A percentile compares a stretch with the other conserved stretches of the same genome.
Evolutionary conservation across 2,797 vertebrate genomes (phyloP).

Genomic region (Fundulus diaphanus): DNA sequence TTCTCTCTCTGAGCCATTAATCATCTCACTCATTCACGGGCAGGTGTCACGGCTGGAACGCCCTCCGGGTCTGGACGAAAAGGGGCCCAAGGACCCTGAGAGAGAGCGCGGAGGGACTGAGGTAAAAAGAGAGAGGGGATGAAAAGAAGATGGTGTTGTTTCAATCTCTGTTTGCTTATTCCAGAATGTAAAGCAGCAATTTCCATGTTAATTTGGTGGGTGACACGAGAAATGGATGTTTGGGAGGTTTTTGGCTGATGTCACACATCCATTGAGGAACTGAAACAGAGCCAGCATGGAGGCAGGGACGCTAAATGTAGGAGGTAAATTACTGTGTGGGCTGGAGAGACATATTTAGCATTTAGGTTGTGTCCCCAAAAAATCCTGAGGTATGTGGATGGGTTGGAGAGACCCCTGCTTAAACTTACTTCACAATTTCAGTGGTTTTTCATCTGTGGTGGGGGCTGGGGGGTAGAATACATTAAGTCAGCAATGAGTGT

Average conservation of each 20-base stretch:
- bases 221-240: slow-evolving; percentile 78
- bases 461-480: background rate
- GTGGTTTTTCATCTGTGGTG: background rate
- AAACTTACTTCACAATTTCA: background rate
- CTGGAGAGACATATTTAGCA: slow-evolving; percentile 15
- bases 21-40: slow-evolving; percentile 82
- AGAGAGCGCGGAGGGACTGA: slow-evolving; percentile 30
- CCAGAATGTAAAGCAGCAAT: slow-evolving; percentile 76
- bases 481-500: background rate
- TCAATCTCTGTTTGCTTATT: slow-evolving; percentile 45
- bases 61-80: slow-evolving; percentile 62
- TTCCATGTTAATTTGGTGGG: slow-evolving; percentile 81
- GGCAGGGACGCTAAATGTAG: slow-evolving; percentile 23
- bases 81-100: slow-evolving; percentile 33
- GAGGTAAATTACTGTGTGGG: slow-evolving; percentile 35
- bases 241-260: slow-evolving; percentile 66
- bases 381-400: background rate
- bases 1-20: slow-evolving; percentile 70
- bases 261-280: slow-evolving; percentile 60
- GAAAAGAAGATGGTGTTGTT: slow-evolving; percentile 42
- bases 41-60: slow-evolving; percentile 66
- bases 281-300: slow-evolving; percentile 56
- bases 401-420: background rate
- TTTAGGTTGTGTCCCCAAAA: background rate
- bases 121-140: slow-evolving; percentile 33